Evolutionary conservation across 1,140 invertebrate genomes (phyloP), one percentile per base, ranked within the genome.

Genomic region (Chrysoperla carnea): DNA sequence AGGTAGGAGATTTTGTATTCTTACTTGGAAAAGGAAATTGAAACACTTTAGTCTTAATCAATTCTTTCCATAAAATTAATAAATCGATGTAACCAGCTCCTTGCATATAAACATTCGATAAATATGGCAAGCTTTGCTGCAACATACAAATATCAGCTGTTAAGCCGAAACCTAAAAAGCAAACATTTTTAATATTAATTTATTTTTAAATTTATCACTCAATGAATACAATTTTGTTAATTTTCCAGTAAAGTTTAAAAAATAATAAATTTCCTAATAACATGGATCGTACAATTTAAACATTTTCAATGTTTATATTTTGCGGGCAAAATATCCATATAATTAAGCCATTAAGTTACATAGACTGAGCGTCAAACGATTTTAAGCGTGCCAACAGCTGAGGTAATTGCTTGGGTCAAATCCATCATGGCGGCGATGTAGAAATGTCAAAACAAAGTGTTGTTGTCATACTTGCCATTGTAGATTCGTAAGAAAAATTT

Each of bases 81-180:
- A 75, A 47, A 52, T 76, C 73, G 12, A 76, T 39, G 45, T 64
- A 73, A 12, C 64, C 66, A 39, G 55, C 47, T 6, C 63, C 59
- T 45, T 60, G 51, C 11, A 52, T 48, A 46, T 50, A 59, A 39
- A 66, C 46, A 41, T 67, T 65, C 13, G 61, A 57, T 38, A 76
- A 52, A 39, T 57, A 56, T 9, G 73, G 69, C 40, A 76, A 52
- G 17, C 63, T 64, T 39, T 66, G 59, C 23, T 62, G 57, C 37
- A 78, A 64, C 59, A 76, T 67, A 12, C 61, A 53, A 17, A 76
- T 56, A 55, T 78, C 76, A 39, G 67, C 61, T 13, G 61, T 53
- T 40, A 76, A 60, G 43, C 69, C 68, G 60, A 75, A 76, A 43
- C 75, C 73, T 72, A 27, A 50, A 55, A 54, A 36, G 15, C 8